Evolutionary conservation across 2,113 vertebrate species (phyloP).

Genomic region (Penelope pileata): DNA sequence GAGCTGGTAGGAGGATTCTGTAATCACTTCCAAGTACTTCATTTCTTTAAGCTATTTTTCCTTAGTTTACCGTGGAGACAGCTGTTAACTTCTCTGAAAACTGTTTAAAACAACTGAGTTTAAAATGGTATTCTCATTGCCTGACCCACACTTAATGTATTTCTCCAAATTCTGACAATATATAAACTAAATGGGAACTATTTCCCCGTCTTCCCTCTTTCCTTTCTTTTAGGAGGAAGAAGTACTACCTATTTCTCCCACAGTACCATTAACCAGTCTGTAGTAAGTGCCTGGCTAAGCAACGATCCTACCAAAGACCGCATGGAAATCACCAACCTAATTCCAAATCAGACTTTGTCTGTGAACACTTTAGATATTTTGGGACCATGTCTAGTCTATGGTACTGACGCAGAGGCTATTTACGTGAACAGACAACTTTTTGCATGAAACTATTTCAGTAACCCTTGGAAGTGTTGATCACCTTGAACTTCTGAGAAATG

Average conservation of each 20-base stretch:
- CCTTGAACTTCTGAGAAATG: not conserved
- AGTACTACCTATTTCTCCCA: conserved; percentile 85
- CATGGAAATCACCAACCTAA: conserved; percentile 92
- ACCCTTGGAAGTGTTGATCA: not conserved
- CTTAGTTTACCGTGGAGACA: not conserved
- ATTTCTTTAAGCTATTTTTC: not conserved
- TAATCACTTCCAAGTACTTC: not conserved
- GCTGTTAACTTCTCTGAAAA: not conserved
- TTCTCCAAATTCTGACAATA: not conserved
- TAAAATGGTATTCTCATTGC: not conserved
- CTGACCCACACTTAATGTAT: not conserved
- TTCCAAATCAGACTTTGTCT: conserved; percentile 89
- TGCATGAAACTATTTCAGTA: conserved; percentile 47
- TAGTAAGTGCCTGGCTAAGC: conserved; percentile 89
- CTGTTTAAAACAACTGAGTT: too few species aligned
- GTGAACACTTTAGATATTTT: conserved; percentile 95
- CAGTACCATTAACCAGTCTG: conserved; percentile 81
- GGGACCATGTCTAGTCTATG: conserved; percentile 93
- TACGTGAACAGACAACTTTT: conserved; percentile 90
- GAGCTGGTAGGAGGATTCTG: not conserved
- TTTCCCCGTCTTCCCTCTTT: not conserved
- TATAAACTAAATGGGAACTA: not conserved
- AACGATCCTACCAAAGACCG: conserved; percentile 90
- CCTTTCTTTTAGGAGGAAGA: conserved; percentile 83
- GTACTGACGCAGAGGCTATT: conserved; percentile 94